Evolutionary conservation across 1,140 invertebrate genomes (phyloP), one percentile per base, ranked within the genome.

Genomic region (Papilio xuthus): DNA sequence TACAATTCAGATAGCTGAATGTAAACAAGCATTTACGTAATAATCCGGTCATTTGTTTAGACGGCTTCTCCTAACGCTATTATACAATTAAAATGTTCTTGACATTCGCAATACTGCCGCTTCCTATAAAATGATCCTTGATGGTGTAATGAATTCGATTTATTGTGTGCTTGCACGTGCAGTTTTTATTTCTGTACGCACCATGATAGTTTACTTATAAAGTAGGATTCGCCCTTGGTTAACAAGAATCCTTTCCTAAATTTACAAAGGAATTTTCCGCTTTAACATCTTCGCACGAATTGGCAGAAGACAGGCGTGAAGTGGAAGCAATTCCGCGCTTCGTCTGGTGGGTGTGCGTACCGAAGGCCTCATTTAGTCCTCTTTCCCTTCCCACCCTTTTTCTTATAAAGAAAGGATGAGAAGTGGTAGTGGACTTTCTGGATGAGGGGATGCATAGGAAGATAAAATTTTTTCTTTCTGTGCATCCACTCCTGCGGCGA

Each of bases 31-130:
- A 26, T 44, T 75, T 18, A 37, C 32, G 50, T 53, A 75, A 75
- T 75, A 75, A 75, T 75, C 47, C 26, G 50, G 13, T 18, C 47
- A 75, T 56, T 75, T 56, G 50, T 75, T 75, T 75, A 75, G 73
- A 75, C 50, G 73, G 73, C 73, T 75, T 75, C 73, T 32, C 23
- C 47, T 75, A 75, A 75, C 47, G 32, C 28, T 56, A 75, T 75
- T 75, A 75, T 73, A 44, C n/a, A 50, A 72, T 44, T 72, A 44
- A 72, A 72, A 73, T 37, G 73, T 75, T 56, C 73, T 75, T 75
- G 73, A 75, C 73, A 56, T 75, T 75, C 73, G n/a, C 41, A 23
- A 75, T 56, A 41, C 47, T 37, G 70, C 28, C 53, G 53, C 50
- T 75, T 75, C 50, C 73, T 73, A 47, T 28, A 50, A 73, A 60